These are phyloP conservation scores for Caenorhabditis latens DNA, from an alignment of 1,140 invertebrate genomes.

Conservation along the genomic window DNA sequence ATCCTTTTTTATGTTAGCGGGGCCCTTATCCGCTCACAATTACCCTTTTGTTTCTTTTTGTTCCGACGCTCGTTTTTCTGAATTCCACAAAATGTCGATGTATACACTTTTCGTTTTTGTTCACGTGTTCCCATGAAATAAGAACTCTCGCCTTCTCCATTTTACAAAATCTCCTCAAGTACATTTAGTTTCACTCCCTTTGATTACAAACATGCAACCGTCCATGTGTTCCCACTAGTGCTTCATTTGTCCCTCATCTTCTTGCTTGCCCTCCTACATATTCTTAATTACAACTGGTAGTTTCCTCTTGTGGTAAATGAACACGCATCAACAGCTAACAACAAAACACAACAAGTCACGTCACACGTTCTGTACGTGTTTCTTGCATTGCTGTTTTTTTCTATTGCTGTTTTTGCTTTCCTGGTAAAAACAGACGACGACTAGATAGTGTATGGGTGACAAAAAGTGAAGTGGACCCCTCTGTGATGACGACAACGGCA, in stretches of 20 bases:
- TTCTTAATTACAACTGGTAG: constrained; percentile 28
- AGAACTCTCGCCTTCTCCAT: not conserved
- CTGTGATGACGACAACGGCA: constrained; percentile 5
- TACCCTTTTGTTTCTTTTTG: not conserved
- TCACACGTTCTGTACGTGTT: constrained; percentile 29
- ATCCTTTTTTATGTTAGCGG: not conserved
- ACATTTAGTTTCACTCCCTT: not conserved
- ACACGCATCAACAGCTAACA: not conserved
- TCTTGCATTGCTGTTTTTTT: not conserved
- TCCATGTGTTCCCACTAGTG: not conserved
- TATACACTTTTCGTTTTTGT: not conserved
- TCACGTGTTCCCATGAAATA: not conserved
- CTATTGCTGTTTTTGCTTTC: not conserved
- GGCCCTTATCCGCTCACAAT: constrained; percentile 15
- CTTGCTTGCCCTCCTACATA: not conserved
- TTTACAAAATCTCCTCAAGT: not conserved
- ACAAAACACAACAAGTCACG: constrained; percentile 29
- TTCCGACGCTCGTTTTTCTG: not conserved
- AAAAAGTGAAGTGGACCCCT: constrained; percentile 43
- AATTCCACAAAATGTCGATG: not conserved
- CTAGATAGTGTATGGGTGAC: constrained; percentile 6
- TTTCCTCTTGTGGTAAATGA: constrained; percentile 18
- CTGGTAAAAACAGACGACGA: not conserved
- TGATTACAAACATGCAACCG: constrained; percentile 11
- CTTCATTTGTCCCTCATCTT: not conserved